These are phyloP conservation scores for Andrena bicolor DNA, from an alignment of 2,888 invertebrate genomes.

Conservation along the genomic window DNA sequence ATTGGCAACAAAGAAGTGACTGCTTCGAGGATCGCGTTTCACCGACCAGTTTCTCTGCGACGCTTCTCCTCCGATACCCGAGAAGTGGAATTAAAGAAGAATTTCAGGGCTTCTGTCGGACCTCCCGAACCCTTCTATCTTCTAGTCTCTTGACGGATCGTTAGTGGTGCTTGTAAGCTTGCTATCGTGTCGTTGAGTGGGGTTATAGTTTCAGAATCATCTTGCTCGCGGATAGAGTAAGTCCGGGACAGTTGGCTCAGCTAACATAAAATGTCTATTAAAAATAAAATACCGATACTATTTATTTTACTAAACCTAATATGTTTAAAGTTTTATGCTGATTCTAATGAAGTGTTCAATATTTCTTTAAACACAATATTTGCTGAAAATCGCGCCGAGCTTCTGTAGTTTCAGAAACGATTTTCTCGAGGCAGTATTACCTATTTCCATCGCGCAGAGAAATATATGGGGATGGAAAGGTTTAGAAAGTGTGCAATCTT, in stretches of 20 bases:
- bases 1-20: constrained; percentile 53
- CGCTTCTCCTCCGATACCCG: constrained; percentile 9
- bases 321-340: too few species aligned
- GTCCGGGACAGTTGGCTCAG: background rate
- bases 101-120: constrained; percentile 6
- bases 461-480: too few species aligned
- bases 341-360: too few species aligned
- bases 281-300: too few species aligned
- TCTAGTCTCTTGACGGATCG: background rate
- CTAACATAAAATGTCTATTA: background rate
- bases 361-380: too few species aligned
- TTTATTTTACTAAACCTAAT: too few species aligned
- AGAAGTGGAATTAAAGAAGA: constrained; percentile 12
- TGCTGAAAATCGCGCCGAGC: too few species aligned
- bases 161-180: constrained; percentile 6
- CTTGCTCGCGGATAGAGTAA: too few species aligned
- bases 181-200: background rate
- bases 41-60: constrained; percentile 33
- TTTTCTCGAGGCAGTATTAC: too few species aligned
- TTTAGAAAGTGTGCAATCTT: too few species aligned
- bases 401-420: too few species aligned
- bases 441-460: too few species aligned
- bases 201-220: background rate
- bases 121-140: constrained; percentile 14
- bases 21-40: constrained; percentile 30